Evolutionary conservation across 2,888 invertebrate genomes (phyloP).

Genomic region (Lacanobia wlatinum): DNA sequence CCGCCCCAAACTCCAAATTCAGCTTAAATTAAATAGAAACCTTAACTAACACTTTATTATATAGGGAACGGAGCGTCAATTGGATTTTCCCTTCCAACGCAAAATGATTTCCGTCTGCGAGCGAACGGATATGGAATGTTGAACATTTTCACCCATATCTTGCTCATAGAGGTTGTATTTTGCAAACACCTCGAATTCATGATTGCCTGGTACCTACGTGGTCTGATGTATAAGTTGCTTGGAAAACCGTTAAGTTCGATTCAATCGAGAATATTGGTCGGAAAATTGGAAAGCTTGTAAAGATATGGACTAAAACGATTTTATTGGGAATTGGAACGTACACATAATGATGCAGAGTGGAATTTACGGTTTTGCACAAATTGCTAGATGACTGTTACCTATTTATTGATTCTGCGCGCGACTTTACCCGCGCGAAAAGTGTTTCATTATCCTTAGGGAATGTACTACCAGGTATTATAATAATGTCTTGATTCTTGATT

Average conservation of each 20-base stretch:
- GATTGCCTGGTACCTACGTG: slow-evolving; percentile 67
- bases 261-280: slow-evolving; percentile 31
- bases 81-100: slow-evolving; percentile 64
- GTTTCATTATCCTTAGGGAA: neutral
- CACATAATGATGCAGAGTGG: neutral
- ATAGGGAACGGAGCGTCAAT: slow-evolving; percentile 56
- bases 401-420: neutral
- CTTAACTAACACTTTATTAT: slow-evolving; percentile 48
- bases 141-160: slow-evolving; percentile 58
- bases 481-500: neutral
- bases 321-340: slow-evolving; percentile 13
- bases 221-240: slow-evolving; percentile 43
- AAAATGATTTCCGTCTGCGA: slow-evolving; percentile 64
- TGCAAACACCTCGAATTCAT: slow-evolving; percentile 60
- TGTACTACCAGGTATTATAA: neutral
- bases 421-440: neutral
- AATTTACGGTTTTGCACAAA: slow-evolving; percentile 4
- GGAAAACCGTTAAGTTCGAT: slow-evolving; percentile 36
- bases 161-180: slow-evolving; percentile 32
- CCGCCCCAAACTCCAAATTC: slow-evolving; percentile 28
- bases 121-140: slow-evolving; percentile 71
- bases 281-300: slow-evolving; percentile 39
- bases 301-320: slow-evolving; percentile 22
- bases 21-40: slow-evolving; percentile 49
- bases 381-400: neutral